phyloP scores from a whole-genome alignment of 2,797 vertebrate species.

The Rhincodon typus region DNA sequence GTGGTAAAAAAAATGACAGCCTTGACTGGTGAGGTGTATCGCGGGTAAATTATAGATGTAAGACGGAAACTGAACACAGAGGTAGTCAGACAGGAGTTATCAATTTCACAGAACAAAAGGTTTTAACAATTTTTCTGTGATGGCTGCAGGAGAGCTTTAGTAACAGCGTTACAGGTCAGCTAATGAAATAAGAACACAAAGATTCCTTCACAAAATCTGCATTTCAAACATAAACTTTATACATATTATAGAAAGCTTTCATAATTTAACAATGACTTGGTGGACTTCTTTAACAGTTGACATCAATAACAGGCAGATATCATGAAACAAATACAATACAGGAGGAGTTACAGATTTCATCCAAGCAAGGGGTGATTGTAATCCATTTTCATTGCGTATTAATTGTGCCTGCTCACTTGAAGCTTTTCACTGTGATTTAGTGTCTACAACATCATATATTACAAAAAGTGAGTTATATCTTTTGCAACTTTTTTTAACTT shows the following conservation, averaged over 20 bases:
- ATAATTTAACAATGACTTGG: neutral
- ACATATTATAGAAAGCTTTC: neutral
- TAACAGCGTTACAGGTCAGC: slow-evolving; percentile 31
- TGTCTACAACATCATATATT: too few relatives aligned
- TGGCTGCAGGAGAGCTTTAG: slow-evolving; percentile 19
- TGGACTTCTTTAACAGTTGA: neutral
- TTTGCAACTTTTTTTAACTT: neutral
- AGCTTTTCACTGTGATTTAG: slow-evolving; percentile 3
- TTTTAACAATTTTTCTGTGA: slow-evolving; percentile 28
- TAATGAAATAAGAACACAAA: slow-evolving; percentile 31
- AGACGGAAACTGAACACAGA: slow-evolving; percentile 25
- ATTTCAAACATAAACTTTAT: slow-evolving; percentile 24
- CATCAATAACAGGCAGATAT: slow-evolving; percentile 7
- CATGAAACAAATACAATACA: slow-evolving; percentile 4
- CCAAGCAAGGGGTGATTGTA: neutral
- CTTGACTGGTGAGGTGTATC: slow-evolving; percentile 37
- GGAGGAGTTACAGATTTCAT: neutral
- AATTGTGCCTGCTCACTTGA: neutral
- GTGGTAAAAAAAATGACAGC: slow-evolving; percentile 32
- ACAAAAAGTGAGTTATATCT: neutral
- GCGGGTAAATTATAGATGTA: slow-evolving; percentile 37
- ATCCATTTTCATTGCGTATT: neutral
- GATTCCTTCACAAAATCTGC: neutral
- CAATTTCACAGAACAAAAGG: slow-evolving; percentile 37
- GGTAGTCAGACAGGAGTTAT: slow-evolving; percentile 30